Percentiles rank a stretch among this genome's conserved stretches.
Evolutionary conservation across 92 coral and sea anemone genomes (phyloP).

Genomic region (Hydrozoanthus gracilis): DNA sequence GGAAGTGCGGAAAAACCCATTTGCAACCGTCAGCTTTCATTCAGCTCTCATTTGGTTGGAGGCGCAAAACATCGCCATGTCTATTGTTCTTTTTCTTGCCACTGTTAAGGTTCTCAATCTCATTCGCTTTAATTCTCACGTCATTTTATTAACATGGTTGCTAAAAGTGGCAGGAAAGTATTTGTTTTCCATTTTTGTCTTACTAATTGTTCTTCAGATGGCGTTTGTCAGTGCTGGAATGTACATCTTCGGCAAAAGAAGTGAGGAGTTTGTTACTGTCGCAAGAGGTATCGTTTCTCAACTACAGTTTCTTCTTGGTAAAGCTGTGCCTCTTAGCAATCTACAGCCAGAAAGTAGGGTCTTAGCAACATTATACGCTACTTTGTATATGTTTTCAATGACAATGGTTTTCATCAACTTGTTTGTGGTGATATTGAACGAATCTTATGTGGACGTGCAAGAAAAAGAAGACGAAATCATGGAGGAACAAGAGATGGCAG

Average conservation of each 20-base stretch:
- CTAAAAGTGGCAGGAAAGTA: slow-evolving; percentile 47
- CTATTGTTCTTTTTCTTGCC: slow-evolving; percentile 54
- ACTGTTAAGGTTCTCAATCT: slow-evolving; percentile 56
- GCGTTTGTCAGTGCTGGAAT: slow-evolving; percentile 59
- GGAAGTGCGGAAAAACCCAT: slow-evolving; percentile 49
- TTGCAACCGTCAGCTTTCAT: slow-evolving; percentile 50
- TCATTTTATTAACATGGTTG: slow-evolving; percentile 53
- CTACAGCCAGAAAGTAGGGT: slow-evolving; percentile 32
- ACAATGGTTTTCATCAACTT: slow-evolving; percentile 52
- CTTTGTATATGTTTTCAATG: slow-evolving; percentile 30
- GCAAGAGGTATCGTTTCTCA: slow-evolving; percentile 48
- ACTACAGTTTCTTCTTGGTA: slow-evolving; percentile 58
- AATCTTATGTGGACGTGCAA: slow-evolving; percentile 49
- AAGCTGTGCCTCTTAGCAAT: slow-evolving; percentile 52
- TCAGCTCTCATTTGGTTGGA: slow-evolving; percentile 45
- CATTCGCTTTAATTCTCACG: slow-evolving; percentile 56
- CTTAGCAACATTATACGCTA: slow-evolving; percentile 43
- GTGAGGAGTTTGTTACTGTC: slow-evolving; percentile 43
- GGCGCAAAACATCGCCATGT: slow-evolving; percentile 43
- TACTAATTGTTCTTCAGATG: slow-evolving; percentile 34
- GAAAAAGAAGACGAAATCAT: slow-evolving; percentile 30
- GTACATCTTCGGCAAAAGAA: slow-evolving; percentile 42
- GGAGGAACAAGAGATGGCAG: slow-evolving; percentile 59
- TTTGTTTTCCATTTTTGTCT: slow-evolving; percentile 16
- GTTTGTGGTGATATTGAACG: slow-evolving; percentile 58